Conservation (phyloP, 2,888 invertebrate genomes). For the Andrena minutula region DNA sequence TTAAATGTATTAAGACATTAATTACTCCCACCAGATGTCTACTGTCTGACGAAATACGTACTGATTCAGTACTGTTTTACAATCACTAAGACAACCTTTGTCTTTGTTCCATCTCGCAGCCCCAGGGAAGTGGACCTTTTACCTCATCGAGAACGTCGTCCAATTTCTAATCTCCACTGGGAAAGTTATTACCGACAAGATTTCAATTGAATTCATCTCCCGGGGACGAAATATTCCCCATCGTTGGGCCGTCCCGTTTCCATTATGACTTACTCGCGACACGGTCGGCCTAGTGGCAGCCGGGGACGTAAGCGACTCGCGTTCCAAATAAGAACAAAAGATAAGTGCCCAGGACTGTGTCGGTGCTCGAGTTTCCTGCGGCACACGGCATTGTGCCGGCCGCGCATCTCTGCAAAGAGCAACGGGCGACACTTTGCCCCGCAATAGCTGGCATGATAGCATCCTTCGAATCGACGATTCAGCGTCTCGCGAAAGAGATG, state of each 20-base stretch:
- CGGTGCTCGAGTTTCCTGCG: slow-evolving; percentile 34
- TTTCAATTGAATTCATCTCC: slow-evolving; percentile 27
- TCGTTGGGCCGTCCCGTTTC: slow-evolving; percentile 17
- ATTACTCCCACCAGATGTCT: too few species aligned
- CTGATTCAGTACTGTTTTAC: too few species aligned
- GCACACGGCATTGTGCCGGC: neutral
- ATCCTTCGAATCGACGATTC: slow-evolving; percentile 54
- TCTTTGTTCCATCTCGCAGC: neutral
- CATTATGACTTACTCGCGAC: slow-evolving; percentile 20
- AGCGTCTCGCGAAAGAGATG: slow-evolving; percentile 54
- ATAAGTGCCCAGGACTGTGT: slow-evolving; percentile 26
- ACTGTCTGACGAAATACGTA: too few species aligned
- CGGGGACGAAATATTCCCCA: slow-evolving; percentile 12
- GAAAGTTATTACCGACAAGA: slow-evolving; percentile 33
- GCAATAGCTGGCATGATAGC: slow-evolving; percentile 40
- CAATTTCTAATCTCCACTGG: slow-evolving; percentile 22
- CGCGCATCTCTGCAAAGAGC: slow-evolving; percentile 5
- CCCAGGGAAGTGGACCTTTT: neutral
- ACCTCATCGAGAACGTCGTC: neutral
- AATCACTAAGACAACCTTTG: neutral
- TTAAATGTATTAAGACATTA: too few species aligned
- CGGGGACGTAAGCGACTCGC: neutral
- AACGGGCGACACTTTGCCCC: slow-evolving; percentile 39
- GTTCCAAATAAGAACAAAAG: slow-evolving; percentile 42
- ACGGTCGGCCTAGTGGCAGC: neutral